Base-by-base conservation (phyloP, 2,113 vertebrate genomes). In the Boleophthalmus pectinirostris region DNA sequence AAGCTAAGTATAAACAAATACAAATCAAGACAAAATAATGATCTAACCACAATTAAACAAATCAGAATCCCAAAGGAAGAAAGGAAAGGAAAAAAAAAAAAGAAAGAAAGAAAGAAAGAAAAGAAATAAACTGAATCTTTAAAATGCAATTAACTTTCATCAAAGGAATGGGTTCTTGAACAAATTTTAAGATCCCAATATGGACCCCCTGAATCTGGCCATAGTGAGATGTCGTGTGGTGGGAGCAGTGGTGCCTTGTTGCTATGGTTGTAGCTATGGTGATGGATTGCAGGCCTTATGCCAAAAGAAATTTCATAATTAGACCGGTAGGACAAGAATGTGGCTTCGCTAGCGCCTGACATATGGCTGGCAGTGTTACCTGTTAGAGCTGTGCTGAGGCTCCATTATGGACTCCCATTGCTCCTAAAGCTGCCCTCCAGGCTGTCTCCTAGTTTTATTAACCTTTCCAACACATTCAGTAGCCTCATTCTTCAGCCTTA, bases 251-350 rank as follows among this genome's bases (percentile, higher is more conserved):
- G 56, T 25, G 23, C 18, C 47, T 66, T 70, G 67, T 72, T 81
- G 80, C 73, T 66, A 80, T 71, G 77, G 51, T 58, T 24, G 77
- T 72, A 83, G 74, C 72, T 70, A 66, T 66, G 69, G 69, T 74
- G 68, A 81, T 79, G 74, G 82, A 35, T 85, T 77, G 82, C 57
- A 53, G 82, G 68, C 67, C 78, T 81, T 74, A 83, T 65, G 75
- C 69, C 75, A 85, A 75, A 70, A 86, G 77, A 84, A 72, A 86
- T 84, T 58, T 86, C 77, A 82, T 87, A 91, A 91, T 91, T 91
- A 81, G 88, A 63, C 66, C 43, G 75, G 78, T 82, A 78, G 80
- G 81, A 85, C 68, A 86, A 75, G 84, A 71, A 78, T 69, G 72
- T 83, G 78, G 53, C 85, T 88, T 78, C 71, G 72, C 68, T 21